Evolutionary conservation across 2,113 vertebrate genomes (phyloP).

Genomic region (Apaloderma vittatum): DNA sequence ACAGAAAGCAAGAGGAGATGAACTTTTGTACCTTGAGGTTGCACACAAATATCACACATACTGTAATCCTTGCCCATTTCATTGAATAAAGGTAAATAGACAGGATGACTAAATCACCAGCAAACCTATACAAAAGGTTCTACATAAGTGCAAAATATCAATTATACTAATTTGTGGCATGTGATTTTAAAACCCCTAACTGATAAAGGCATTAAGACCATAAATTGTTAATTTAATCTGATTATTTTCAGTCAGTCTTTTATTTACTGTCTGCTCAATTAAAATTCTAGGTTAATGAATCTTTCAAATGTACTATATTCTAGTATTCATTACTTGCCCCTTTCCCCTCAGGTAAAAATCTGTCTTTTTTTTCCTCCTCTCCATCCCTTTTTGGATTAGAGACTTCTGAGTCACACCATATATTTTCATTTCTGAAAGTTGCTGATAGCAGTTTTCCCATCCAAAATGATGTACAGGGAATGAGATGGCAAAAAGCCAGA

Average conservation of each 20-base stretch:
- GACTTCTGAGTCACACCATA: constrained; percentile 13
- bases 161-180: constrained; percentile 20
- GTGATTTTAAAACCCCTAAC: not conserved
- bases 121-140: not conserved
- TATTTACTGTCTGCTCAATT: constrained; percentile 29
- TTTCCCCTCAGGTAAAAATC: not conserved
- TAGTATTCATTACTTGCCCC: not conserved
- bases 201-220: not conserved
- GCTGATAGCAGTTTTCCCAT: constrained; percentile 45
- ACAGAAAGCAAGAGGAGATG: not conserved
- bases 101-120: not conserved
- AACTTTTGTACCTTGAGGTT: not conserved
- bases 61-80: not conserved
- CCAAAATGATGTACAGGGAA: constrained; percentile 33
- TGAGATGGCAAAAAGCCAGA: constrained; percentile 9
- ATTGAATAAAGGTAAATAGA: not conserved
- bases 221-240: constrained; percentile 31
- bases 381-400: not conserved
- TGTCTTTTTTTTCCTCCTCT: not conserved
- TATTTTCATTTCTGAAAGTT: constrained; percentile 62
- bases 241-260: not conserved
- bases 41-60: not conserved
- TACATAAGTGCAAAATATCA: not conserved
- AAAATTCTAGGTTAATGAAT: constrained; percentile 26
- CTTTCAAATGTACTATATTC: not conserved